Conservation (phyloP, 2,113 vertebrate species). For the Microtus montanus region DNA sequence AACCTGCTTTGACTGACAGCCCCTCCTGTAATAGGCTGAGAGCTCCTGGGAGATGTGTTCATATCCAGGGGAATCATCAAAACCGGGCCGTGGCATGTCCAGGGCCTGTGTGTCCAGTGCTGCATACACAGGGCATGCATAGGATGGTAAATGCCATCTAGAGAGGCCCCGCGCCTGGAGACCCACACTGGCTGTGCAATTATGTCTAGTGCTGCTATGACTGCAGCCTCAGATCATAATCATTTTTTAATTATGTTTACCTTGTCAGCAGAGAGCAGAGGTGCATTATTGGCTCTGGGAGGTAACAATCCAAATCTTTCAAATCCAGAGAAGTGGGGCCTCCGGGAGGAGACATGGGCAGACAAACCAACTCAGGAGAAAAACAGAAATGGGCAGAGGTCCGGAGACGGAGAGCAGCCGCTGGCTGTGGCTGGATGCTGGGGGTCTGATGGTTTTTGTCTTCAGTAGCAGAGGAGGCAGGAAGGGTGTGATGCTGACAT, state of each 20-base stretch:
- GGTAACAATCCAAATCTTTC: constrained; percentile 56
- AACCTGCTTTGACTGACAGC: neutral
- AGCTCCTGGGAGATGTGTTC: neutral
- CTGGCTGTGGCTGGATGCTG: no score
- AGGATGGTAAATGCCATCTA: neutral
- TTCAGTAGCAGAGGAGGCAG: neutral
- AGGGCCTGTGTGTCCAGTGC: no score
- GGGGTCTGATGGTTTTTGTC: neutral
- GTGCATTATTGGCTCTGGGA: constrained; percentile 71
- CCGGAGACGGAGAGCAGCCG: accelerated
- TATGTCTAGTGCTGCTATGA: constrained; percentile 66
- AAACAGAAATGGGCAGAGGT: neutral
- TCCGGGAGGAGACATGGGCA: neutral
- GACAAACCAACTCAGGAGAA: neutral
- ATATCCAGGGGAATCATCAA: neutral
- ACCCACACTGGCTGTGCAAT: constrained; percentile 46
- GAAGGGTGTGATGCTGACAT: neutral
- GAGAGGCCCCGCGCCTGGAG: constrained; percentile 17
- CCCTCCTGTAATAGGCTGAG: neutral
- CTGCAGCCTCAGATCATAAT: constrained; percentile 67
- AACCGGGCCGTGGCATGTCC: accelerated
- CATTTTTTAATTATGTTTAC: constrained; percentile 81
- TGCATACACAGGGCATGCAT: neutral
- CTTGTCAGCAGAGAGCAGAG: constrained; percentile 68
- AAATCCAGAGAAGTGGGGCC: constrained; percentile 17